Conservation (phyloP, 2,113 vertebrate genomes). For the Bostrychus sinensis region DNA sequence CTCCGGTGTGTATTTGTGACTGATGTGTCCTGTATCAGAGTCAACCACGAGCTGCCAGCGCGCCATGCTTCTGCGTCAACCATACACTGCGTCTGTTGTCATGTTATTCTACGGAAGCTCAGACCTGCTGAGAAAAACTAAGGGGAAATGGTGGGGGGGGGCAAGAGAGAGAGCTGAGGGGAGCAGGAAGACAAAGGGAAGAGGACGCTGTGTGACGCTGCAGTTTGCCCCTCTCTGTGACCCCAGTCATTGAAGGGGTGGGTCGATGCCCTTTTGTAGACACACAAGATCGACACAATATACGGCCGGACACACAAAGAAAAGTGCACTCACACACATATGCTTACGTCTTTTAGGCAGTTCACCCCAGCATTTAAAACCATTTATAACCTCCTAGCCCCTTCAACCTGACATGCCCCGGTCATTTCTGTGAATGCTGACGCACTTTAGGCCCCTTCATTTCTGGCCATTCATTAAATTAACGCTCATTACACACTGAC, state of each 20-base stretch:
- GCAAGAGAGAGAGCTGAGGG: constrained; percentile 20
- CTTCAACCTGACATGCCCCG: constrained; percentile 58
- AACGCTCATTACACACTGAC: constrained; percentile 61
- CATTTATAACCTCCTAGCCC: constrained; percentile 63
- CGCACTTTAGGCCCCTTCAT: constrained; percentile 70
- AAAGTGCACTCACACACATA: constrained; percentile 33
- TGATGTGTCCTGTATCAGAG: constrained; percentile 57
- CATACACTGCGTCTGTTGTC: constrained; percentile 62
- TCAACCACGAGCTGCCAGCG: constrained; percentile 66
- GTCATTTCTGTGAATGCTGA: constrained; percentile 67
- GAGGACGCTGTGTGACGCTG: constrained; percentile 57
- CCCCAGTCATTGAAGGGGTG: constrained; percentile 40
- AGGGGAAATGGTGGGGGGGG: constrained; percentile 42
- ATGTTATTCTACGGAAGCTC: constrained; percentile 76
- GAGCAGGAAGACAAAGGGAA: constrained; percentile 65
- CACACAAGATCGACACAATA: constrained; percentile 37
- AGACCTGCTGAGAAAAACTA: constrained; percentile 73
- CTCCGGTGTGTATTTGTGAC: constrained; percentile 29
- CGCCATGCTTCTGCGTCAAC: constrained; percentile 71
- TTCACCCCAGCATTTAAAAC: constrained; percentile 52
- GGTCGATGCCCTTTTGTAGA: constrained; percentile 54
- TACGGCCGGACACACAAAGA: constrained; percentile 33
- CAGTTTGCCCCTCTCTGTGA: constrained; percentile 47
- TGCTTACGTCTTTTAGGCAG: constrained; percentile 65
- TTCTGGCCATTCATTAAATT: constrained; percentile 70